Percentiles rank a stretch among this genome's conserved stretches.
phyloP scores from a whole-genome alignment of 2,888 invertebrate species.

The Phaonia tiefii region DNA sequence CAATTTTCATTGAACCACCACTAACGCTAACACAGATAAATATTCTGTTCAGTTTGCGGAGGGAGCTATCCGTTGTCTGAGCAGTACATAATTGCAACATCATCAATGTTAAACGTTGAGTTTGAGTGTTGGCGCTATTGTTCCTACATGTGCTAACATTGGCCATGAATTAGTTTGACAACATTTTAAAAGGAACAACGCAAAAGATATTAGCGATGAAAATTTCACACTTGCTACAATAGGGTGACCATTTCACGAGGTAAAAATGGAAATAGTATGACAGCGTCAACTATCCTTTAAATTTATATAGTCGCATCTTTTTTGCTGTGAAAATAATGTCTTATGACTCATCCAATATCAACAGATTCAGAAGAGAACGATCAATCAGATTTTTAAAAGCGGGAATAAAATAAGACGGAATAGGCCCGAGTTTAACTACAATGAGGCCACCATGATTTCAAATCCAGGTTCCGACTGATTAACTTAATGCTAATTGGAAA shows the following conservation, averaged over 20 bases:
- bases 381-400: no score
- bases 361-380: no score
- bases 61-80: conserved; percentile 27
- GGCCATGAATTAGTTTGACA: conserved; percentile 67
- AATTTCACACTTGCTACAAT: conserved; percentile 3
- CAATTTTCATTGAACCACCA: background rate
- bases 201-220: conserved; percentile 28
- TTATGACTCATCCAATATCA: no score
- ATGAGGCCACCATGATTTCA: no score
- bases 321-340: no score
- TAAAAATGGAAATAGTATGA: background rate
- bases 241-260: background rate
- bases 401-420: no score
- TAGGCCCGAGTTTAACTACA: no score
- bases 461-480: no score
- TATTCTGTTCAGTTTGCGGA: background rate
- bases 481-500: no score
- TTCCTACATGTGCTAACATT: conserved; percentile 57
- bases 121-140: background rate
- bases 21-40: background rate
- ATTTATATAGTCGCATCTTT: no score
- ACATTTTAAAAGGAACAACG: conserved; percentile 59
- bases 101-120: conserved; percentile 52
- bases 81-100: conserved; percentile 58
- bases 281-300: no score